Evolutionary conservation across 2,797 vertebrate species (phyloP).

Genomic region (Balearica regulorum): DNA sequence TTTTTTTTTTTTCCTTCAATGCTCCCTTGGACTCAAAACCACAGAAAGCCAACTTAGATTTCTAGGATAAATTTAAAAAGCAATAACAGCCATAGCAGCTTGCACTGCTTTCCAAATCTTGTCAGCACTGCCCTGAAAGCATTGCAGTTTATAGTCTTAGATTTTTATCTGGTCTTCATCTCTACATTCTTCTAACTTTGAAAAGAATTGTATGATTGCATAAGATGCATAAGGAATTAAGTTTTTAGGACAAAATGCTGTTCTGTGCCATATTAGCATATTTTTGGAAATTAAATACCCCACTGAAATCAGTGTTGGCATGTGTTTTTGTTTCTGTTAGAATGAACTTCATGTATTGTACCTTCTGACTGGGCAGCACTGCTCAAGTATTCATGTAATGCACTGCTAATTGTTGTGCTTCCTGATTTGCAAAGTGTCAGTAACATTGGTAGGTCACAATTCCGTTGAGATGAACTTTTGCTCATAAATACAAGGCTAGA

Average conservation of each 20-base stretch:
- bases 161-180: not conserved
- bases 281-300: not conserved
- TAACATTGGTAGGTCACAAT: not conserved
- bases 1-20: not conserved
- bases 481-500: not conserved
- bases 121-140: not conserved
- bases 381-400: too few species aligned
- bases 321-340: accelerated
- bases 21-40: not conserved
- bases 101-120: not conserved
- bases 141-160: not conserved
- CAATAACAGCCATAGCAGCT: not conserved
- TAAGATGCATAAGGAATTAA: not conserved
- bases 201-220: not conserved
- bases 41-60: not conserved
- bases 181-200: not conserved
- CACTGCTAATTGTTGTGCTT: not conserved
- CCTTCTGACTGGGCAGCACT: not conserved
- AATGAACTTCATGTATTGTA: not conserved
- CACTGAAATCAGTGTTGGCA: accelerated
- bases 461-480: not conserved
- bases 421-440: not conserved
- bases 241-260: not conserved
- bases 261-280: not conserved
- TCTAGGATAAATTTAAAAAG: not conserved